Evolutionary conservation across 2,888 invertebrate genomes (phyloP), one percentile per base, ranked within the genome.

Genomic region (Leptodirus hochenwartii): DNA sequence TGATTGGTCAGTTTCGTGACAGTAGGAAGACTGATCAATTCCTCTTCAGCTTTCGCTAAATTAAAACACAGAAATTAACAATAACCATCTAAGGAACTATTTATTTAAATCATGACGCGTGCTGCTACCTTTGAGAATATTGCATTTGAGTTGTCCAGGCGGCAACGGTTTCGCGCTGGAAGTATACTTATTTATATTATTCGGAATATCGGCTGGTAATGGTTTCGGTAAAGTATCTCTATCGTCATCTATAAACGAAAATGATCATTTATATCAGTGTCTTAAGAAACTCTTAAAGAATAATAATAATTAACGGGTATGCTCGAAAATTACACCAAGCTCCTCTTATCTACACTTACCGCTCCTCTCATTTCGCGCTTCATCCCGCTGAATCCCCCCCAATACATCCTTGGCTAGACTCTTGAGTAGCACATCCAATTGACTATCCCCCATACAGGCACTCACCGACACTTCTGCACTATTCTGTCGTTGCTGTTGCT

Each of bases 71-170:
- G 4, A 17, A 22, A 15, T 10, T 14, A 26, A 29, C 15, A 27
- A 8, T 20, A 29, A 17, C 14, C 9, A 33, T 15, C 9, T 16
- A 17, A 14, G 12, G n/a, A n/a, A n/a, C n/a, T n/a, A 20, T 20
- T 6, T 20, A 6, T 8, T 20, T 20, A n/a, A 20, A 20, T 20
- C 6, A 20, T 8, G n/a, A 20, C 22, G 27, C 12, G 15, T 25
- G 26, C 22, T 17, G 56, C n/a, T 66, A 56, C 84, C 84, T 66
- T 93, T 93, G 31, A 91, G 61, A 51, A 91, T 90, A 59, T 84
- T 91, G 58, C 91, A 91, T 58, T 91, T 93, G 37, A 91, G 67
- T 49, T 88, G 82, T 39, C 87, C 85, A 5, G 84, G 82, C 25
- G 88, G 87, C 34, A 90, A 66, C 13, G 80, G 75, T 44, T 73